A percentile compares a stretch with the other conserved stretches of the same genome.
These are phyloP conservation scores for Junco hyemalis DNA, from an alignment of 2,113 vertebrate species.

Conservation along the genomic window DNA sequence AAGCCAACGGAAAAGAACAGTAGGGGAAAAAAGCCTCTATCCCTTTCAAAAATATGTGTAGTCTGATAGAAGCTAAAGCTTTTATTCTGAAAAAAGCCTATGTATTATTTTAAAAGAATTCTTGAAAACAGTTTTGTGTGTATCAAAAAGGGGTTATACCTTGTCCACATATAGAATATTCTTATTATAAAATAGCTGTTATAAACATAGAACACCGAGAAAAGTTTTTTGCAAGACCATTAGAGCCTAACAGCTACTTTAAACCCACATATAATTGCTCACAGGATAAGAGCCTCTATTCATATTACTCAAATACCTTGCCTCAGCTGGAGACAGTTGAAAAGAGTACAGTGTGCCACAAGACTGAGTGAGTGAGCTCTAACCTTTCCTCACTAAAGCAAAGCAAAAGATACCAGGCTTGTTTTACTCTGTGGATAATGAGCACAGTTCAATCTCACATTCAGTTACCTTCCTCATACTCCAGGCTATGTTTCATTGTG, in stretches of 20 bases:
- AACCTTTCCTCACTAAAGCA: slow-evolving; percentile 30
- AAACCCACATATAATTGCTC: slow-evolving; percentile 18
- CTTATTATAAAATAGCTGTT: not conserved
- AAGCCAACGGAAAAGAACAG: slow-evolving; percentile 6
- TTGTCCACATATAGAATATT: not conserved
- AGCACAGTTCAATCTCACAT: not conserved
- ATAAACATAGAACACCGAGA: not conserved
- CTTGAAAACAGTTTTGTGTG: not conserved
- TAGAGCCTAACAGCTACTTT: slow-evolving; percentile 9
- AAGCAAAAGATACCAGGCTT: slow-evolving; percentile 42
- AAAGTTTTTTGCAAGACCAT: not conserved
- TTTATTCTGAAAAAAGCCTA: not conserved
- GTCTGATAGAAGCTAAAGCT: not conserved
- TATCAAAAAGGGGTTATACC: not conserved
- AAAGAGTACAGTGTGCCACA: slow-evolving; percentile 36
- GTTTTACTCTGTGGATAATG: slow-evolving; percentile 17
- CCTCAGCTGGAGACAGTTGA: slow-evolving; percentile 38
- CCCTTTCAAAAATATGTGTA: not conserved
- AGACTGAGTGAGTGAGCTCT: slow-evolving; percentile 22
- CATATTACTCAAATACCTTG: slow-evolving; percentile 48
- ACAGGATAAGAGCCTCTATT: slow-evolving; percentile 47
- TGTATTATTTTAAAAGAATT: not conserved
- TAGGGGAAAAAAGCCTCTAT: not conserved
- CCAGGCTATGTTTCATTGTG: not conserved
- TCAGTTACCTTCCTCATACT: not conserved